These are phyloP conservation scores for Tiaroga cobitis DNA, from an alignment of 2,797 vertebrate species.

Conservation along the genomic window DNA sequence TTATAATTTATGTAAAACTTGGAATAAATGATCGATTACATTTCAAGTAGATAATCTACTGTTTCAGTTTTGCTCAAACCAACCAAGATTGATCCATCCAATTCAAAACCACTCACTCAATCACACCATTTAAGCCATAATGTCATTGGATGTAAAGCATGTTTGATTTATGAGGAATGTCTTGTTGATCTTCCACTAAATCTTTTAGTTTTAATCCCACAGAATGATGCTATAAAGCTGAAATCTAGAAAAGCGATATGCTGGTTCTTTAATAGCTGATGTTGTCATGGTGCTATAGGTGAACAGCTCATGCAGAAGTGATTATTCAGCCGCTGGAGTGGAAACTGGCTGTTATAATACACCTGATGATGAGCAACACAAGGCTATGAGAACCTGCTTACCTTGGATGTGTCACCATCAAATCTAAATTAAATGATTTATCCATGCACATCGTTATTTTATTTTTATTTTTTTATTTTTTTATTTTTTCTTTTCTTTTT, in stretches of 20 bases:
- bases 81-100: background rate
- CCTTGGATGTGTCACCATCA: background rate
- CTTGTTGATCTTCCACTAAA: background rate
- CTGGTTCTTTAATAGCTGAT: background rate
- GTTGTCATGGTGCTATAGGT: constrained; percentile 21
- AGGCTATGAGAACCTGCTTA: constrained; percentile 20
- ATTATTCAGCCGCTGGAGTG: background rate
- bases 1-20: constrained; percentile 77
- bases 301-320: constrained; percentile 8
- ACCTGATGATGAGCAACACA: constrained; percentile 2
- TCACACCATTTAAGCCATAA: background rate
- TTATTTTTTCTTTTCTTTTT: background rate
- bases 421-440: background rate
- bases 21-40: constrained; percentile 79
- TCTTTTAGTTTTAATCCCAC: background rate
- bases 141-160: background rate
- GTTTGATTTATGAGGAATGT: background rate
- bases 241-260: background rate
- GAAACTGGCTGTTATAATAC: constrained; percentile 4
- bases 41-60: constrained; percentile 74
- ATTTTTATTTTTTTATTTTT: too few relatives aligned
- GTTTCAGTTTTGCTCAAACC: constrained; percentile 54
- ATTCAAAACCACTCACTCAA: background rate
- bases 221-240: background rate
- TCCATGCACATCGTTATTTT: background rate